These are phyloP conservation scores for Drosophila cardini DNA, from an alignment of 1,140 invertebrate genomes.

Conservation along the genomic window DNA sequence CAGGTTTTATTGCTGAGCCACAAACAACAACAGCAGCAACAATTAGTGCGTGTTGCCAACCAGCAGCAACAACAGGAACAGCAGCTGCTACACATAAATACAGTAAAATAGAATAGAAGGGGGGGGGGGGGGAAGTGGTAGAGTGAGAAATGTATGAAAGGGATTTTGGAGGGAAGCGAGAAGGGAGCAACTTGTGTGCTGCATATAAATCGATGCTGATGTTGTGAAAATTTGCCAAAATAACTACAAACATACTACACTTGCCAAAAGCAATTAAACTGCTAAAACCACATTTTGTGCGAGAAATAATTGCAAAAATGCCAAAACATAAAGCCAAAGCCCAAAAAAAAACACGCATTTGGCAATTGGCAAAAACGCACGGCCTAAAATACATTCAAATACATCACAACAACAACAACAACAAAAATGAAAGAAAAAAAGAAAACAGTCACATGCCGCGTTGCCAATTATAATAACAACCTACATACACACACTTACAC, in stretches of 20 bases:
- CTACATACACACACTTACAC: not conserved
- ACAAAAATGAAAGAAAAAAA: constrained; percentile 10
- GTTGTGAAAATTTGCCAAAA: constrained; percentile 81
- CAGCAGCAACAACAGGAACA: constrained; percentile 60
- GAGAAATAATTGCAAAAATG: constrained; percentile 83
- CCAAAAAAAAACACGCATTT: constrained; percentile 71
- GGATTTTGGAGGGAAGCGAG: not conserved
- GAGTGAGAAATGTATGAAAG: not conserved
- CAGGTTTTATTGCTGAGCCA: constrained; percentile 67
- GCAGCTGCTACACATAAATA: constrained; percentile 43
- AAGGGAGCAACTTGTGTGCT: constrained; percentile 55
- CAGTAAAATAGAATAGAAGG: not conserved
- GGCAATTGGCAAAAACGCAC: constrained; percentile 43
- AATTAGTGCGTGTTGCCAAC: constrained; percentile 80
- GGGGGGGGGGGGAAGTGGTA: constrained; percentile 18
- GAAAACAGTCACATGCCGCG: constrained; percentile 38
- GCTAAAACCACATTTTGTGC: constrained; percentile 83
- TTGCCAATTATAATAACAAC: constrained; percentile 51
- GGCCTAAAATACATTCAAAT: constrained; percentile 27
- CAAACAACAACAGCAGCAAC: constrained; percentile 55
- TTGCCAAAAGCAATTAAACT: constrained; percentile 82
- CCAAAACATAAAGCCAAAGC: constrained; percentile 80
- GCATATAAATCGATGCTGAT: constrained; percentile 81
- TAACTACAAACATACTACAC: constrained; percentile 70
- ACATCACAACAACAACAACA: constrained; percentile 29